A percentile compares a stretch with the other conserved stretches of the same genome.
These are phyloP conservation scores for Speoplatyrhinus poulsoni DNA, from an alignment of 2,113 vertebrate species.

Conservation along the genomic window DNA sequence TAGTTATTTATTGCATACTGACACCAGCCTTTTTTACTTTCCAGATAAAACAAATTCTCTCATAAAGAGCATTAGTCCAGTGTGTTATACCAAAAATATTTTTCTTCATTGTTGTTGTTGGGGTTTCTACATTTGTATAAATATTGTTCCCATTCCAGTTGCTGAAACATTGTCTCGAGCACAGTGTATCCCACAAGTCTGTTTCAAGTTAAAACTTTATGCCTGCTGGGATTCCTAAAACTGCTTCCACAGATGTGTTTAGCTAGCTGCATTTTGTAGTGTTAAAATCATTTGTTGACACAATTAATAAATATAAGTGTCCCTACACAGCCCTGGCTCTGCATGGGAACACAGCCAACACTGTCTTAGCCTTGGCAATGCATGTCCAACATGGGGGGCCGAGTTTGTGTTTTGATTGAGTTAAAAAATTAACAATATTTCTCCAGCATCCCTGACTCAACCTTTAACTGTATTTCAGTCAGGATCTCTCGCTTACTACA, in stretches of 20 bases:
- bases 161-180: constrained; percentile 18
- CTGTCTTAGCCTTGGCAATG: too few relatives aligned
- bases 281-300: background rate
- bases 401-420: too few relatives aligned
- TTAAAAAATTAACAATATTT: too few relatives aligned
- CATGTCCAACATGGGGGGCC: too few relatives aligned
- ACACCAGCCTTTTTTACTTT: constrained; percentile 27
- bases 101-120: background rate
- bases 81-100: constrained; percentile 15
- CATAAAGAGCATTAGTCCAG: constrained; percentile 5
- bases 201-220: constrained; percentile 33
- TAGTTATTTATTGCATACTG: constrained; percentile 24
- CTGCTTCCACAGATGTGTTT: constrained; percentile 39
- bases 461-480: too few relatives aligned
- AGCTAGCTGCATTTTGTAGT: constrained; percentile 22
- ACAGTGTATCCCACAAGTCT: constrained; percentile 15
- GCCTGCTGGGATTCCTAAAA: constrained; percentile 39
- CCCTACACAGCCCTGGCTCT: too few relatives aligned
- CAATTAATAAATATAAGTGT: too few relatives aligned
- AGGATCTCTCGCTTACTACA: too few relatives aligned
- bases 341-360: too few relatives aligned
- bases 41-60: constrained; percentile 38
- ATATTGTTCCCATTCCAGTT: constrained; percentile 27
- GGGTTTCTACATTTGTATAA: background rate
- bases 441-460: too few relatives aligned